These are phyloP conservation scores for Antitype chi DNA, from an alignment of 2,888 invertebrate genomes.

Conservation along the genomic window DNA sequence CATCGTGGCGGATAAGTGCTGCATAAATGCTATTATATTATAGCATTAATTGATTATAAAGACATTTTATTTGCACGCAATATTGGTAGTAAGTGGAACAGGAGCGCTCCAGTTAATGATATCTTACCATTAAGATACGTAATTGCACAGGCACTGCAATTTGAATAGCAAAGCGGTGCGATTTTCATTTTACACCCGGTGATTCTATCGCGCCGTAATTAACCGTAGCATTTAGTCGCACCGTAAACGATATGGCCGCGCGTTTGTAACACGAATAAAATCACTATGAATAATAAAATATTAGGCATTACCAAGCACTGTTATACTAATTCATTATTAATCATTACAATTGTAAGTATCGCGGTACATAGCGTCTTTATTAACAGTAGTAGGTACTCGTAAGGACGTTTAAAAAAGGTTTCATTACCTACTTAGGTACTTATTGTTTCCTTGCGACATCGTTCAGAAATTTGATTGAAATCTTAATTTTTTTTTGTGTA, in stretches of 20 bases:
- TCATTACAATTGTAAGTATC: constrained; percentile 65
- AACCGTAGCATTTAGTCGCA: constrained; percentile 86
- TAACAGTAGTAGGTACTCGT: constrained; percentile 45
- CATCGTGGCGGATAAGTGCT: constrained; percentile 33
- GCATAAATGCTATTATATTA: constrained; percentile 61
- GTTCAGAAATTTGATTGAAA: constrained; percentile 21
- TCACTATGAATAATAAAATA: constrained; percentile 76
- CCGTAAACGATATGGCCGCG: constrained; percentile 78
- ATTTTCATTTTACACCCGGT: constrained; percentile 86
- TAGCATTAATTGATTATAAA: constrained; percentile 69
- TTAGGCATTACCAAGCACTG: constrained; percentile 69
- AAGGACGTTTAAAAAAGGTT: constrained; percentile 39
- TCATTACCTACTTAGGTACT: neutral
- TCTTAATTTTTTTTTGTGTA: neutral
- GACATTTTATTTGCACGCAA: constrained; percentile 70
- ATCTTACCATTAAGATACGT: constrained; percentile 74
- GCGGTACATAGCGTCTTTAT: constrained; percentile 45
- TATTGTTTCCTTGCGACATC: constrained; percentile 41
- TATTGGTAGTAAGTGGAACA: constrained; percentile 46
- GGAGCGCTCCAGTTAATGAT: constrained; percentile 62
- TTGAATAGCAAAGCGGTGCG: constrained; percentile 85
- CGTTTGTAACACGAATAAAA: constrained; percentile 74
- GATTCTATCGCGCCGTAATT: constrained; percentile 85
- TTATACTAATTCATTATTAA: constrained; percentile 72
- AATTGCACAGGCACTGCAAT: constrained; percentile 81